Percentiles rank a stretch among this genome's conserved stretches.
phyloP scores from a whole-genome alignment of 2,113 vertebrate species.

The Nycticebus coucang region DNA sequence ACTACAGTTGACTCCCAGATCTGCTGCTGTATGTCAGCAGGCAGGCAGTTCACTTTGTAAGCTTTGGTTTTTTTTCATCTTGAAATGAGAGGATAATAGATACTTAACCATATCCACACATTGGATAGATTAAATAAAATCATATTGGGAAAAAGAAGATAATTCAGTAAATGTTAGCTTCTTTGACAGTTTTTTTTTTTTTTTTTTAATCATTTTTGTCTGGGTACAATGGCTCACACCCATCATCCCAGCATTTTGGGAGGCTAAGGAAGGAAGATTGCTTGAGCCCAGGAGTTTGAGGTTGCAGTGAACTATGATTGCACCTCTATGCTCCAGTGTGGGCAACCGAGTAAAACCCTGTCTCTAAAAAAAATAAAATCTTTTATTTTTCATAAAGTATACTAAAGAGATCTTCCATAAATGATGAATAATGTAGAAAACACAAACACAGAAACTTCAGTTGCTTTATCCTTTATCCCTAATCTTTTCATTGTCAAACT shows the following conservation, averaged over 20 bases:
- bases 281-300: too few species aligned
- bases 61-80: not conserved
- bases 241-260: too few species aligned
- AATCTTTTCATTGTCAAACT: not conserved
- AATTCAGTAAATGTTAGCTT: conserved; percentile 11
- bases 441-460: not conserved
- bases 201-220: not conserved
- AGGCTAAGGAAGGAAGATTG: too few species aligned
- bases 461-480: not conserved
- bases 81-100: not conserved
- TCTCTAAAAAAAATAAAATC: not conserved
- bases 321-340: too few species aligned
- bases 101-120: not conserved
- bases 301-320: too few species aligned
- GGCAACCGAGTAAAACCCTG: too few species aligned
- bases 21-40: not conserved
- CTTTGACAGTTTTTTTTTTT: conserved; percentile 19
- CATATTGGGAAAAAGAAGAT: not conserved
- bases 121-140: conserved; percentile 17
- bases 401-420: not conserved
- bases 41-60: not conserved
- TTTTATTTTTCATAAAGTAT: not conserved
- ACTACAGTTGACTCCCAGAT: not conserved
- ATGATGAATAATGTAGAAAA: not conserved
- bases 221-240: too few species aligned